phyloP scores from a whole-genome alignment of 2,113 vertebrate species.

The Tapirus terrestris region DNA sequence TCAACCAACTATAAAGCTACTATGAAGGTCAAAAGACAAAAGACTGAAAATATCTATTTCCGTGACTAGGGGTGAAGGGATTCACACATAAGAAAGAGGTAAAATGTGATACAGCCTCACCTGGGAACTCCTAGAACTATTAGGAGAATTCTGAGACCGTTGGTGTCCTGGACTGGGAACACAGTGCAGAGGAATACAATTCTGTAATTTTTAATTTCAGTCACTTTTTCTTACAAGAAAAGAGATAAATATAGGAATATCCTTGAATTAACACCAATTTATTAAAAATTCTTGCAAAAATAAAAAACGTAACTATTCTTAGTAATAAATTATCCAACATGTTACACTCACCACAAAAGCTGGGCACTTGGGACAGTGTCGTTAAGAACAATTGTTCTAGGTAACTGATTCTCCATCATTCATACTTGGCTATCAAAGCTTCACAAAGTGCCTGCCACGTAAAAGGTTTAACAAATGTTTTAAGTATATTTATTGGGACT shows the following conservation, averaged over 20 bases:
- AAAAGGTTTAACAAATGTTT: neutral
- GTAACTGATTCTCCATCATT: neutral
- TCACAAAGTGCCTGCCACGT: neutral
- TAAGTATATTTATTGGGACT: neutral
- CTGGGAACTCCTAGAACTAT: neutral
- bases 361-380: neutral
- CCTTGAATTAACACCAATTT: neutral
- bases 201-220: neutral
- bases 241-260: neutral
- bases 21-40: too few relatives aligned
- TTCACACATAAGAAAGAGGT: too few relatives aligned
- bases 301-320: neutral
- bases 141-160: neutral
- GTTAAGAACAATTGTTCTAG: neutral
- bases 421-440: neutral
- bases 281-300: neutral
- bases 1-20: too few relatives aligned
- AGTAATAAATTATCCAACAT: neutral
- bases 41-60: too few relatives aligned
- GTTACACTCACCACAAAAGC: neutral
- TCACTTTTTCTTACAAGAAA: neutral
- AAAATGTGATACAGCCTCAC: too few relatives aligned
- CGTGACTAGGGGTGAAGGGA: too few relatives aligned
- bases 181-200: neutral
- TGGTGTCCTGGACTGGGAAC: neutral